Base-by-base conservation (phyloP, 1,140 invertebrate species). In the Zaprionus lachaisei region DNA sequence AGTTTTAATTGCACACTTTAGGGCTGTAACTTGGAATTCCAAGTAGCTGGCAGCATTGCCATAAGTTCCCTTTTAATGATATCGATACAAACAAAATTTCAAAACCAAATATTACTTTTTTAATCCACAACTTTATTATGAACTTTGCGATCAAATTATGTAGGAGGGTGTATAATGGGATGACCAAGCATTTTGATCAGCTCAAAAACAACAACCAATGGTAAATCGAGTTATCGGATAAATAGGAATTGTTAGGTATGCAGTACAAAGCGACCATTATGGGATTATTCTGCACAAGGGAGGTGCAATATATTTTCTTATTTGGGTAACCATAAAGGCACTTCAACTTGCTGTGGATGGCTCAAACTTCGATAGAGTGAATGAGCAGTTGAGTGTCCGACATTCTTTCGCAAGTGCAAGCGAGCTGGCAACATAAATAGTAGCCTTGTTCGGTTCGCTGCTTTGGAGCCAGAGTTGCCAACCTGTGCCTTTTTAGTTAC, bases 341-440 rank as follows among this genome's bases (percentile, higher is more conserved):
- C n/a, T 17, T 17, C 5, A n/a, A 47, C 9, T 15, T 4, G 37
- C 37, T 38, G 14, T 38, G 5, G 12, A 17, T 17, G 2, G 41
- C 15, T 17, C n/a, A 47, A n/a, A 7, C n/a, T 17, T 17, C 41
- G 2, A 47, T 17, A 47, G 41, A 17, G n/a, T 9, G 41, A 17
- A 4, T 9, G 2, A 9, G 14, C 1, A 15, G 1, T 15, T 15
- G n/a, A 47, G 7, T 38, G 4, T n/a, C 41, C n/a, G n/a, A 17
- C n/a, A 17, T 9, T 17, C 6, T 47, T 51, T 9, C n/a, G 26
- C 26, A 26, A 26, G 64, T 44, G 64, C 22, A 66, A 66, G 54
- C 54, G 37, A 44, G 24, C 37, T 15, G 37, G 37, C 64, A 66
- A 66, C 38, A 57, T 24, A 65, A 55, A 28, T 28, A 14, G 22